Base-by-base conservation (phyloP, 2,113 vertebrate species). In the Pleuronectes platessa region DNA sequence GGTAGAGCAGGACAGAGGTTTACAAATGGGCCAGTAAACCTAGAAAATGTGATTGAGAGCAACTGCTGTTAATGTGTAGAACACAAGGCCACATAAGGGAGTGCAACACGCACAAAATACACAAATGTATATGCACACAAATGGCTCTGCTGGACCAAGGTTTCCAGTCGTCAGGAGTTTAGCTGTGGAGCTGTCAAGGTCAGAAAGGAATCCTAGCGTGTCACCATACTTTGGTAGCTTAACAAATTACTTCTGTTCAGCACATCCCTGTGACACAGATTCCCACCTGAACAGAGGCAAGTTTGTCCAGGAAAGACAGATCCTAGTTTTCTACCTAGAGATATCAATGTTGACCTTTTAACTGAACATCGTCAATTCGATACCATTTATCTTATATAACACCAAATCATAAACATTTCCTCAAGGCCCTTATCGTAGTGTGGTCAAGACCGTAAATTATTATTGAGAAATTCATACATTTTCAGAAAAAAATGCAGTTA, bases 1-100 rank as follows among this genome's bases (percentile, higher is more conserved):
- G 27, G 5, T 27, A 27, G 27, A 5, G 27, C 18, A 65, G 71
- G 45, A 75, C 78, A 63, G 76, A 65, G 68, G 47, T 75, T 75
- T 82, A 80, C 76, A 87, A 85, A 87, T 81, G 59, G 64, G 71
- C 61, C 8, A 15, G 67, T 75, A 84, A 85, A 79, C 54, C 71
- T 63, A 60, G 63, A 55, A 88, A 83, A 82, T 84, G 79, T 74
- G 82, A 89, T 85, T 71, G 88, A 87, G 68, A 71, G 73, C 72
- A 76, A 79, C 84, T 91, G 79, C 69, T 78, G 73, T 61, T 79
- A 71, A 71, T 79, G 65, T 71, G 69, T 64, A 49, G 67, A 42
- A 37, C 12, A 26, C 71, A 65, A 65, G 17, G 24, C 56, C 54
- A 77, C 47, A 70, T 72, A 2, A 35, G 66, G 66, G 71, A 74